Conservation (phyloP, 2,888 invertebrate species). For the Koerneria pararmatus region DNA sequence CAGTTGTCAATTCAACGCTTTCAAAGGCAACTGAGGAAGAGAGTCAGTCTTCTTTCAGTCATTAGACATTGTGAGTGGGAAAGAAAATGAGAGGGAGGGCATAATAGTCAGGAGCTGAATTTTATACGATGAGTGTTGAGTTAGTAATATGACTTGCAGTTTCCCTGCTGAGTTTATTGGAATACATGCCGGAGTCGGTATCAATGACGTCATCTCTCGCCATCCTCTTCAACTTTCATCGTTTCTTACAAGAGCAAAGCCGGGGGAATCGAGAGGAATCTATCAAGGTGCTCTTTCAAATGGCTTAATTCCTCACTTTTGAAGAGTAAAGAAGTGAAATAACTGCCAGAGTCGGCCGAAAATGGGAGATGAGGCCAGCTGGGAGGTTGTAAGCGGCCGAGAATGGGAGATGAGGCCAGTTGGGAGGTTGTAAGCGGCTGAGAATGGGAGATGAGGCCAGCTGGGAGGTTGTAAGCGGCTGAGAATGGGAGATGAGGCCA, state of each 20-base stretch:
- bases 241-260: conserved; percentile 16
- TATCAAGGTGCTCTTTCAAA: too few relatives aligned
- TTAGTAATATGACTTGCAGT: background rate
- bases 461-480: too few relatives aligned
- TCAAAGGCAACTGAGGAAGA: conserved; percentile 13
- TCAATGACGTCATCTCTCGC: conserved; percentile 7
- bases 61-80: conserved; percentile 10
- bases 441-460: too few relatives aligned
- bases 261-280: conserved; percentile 10
- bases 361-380: too few relatives aligned
- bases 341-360: too few relatives aligned
- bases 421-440: too few relatives aligned
- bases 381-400: too few relatives aligned
- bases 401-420: too few relatives aligned
- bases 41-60: conserved; percentile 8
- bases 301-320: too few relatives aligned
- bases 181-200: background rate
- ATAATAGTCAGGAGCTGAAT: background rate
- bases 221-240: conserved; percentile 20
- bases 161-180: background rate
- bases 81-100: background rate
- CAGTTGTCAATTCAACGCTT: conserved; percentile 7
- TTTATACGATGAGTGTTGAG: background rate
- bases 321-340: too few relatives aligned
- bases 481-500: too few relatives aligned